These are phyloP conservation scores for Drosophila obscura DNA, from an alignment of 1,140 invertebrate species.

Conservation along the genomic window DNA sequence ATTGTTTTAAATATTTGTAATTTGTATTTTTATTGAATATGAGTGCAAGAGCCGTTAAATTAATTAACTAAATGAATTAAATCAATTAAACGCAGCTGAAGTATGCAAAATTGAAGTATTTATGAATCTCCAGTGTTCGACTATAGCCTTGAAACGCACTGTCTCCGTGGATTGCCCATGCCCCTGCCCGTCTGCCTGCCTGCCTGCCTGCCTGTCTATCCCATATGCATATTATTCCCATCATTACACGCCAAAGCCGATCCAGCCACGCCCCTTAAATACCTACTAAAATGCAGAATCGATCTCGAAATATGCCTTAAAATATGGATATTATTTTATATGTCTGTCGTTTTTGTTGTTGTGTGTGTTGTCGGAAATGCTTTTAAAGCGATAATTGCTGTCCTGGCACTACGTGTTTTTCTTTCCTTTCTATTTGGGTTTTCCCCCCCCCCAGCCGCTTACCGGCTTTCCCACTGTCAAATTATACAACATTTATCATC, in stretches of 20 bases:
- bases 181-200: not conserved
- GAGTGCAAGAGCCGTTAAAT: no score
- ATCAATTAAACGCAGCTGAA: no score
- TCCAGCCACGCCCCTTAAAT: conserved; percentile 66
- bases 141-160: not conserved
- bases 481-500: conserved; percentile 82
- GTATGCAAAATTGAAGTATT: no score
- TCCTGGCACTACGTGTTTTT: conserved; percentile 48
- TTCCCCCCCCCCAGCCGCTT: not conserved
- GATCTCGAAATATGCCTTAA: conserved; percentile 49
- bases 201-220: not conserved
- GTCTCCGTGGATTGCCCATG: not conserved
- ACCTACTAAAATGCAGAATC: conserved; percentile 12
- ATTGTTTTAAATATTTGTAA: not conserved
- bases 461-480: conserved; percentile 56
- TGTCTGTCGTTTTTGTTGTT: conserved; percentile 23
- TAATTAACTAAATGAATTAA: no score
- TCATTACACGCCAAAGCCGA: conserved; percentile 43
- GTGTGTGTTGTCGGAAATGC: conserved; percentile 57
- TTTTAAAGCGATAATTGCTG: conserved; percentile 80
- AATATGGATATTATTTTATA: conserved; percentile 53
- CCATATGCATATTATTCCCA: conserved; percentile 63
- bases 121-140: no score
- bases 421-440: conserved; percentile 1
- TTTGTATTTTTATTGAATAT: not conserved